Percentiles rank a stretch among this genome's conserved stretches.
phyloP scores from a whole-genome alignment of 2,888 invertebrate genomes.

The Luffia ferchaultella region DNA sequence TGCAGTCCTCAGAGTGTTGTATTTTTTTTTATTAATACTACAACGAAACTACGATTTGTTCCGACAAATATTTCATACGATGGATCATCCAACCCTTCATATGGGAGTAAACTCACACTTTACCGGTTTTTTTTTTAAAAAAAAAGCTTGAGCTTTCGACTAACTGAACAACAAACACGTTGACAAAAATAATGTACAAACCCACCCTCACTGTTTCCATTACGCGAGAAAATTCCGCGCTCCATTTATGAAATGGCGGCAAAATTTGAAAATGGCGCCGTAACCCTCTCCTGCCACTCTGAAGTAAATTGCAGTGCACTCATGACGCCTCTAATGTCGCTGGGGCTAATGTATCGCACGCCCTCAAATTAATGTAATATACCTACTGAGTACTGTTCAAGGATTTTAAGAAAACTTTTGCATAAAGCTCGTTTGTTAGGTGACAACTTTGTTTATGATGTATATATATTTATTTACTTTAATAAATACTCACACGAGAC shows the following conservation, averaged over 20 bases:
- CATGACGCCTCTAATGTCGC: not conserved
- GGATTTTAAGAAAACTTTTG: not conserved
- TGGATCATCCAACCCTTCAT: too few relatives aligned
- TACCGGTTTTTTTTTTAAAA: too few relatives aligned
- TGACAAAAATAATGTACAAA: too few relatives aligned
- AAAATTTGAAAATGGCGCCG: not conserved
- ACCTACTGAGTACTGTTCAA: not conserved
- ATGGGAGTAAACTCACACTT: too few relatives aligned
- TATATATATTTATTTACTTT: not conserved
- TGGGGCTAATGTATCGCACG: not conserved
- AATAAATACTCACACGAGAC: not conserved
- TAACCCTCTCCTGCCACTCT: not conserved
- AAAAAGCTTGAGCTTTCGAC: too few relatives aligned
- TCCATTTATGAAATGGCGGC: not conserved
- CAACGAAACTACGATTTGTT: too few relatives aligned
- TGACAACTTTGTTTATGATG: not conserved
- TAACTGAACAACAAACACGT: too few relatives aligned
- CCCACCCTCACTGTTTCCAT: too few relatives aligned
- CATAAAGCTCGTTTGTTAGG: not conserved
- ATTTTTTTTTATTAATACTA: too few relatives aligned
- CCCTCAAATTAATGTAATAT: not conserved
- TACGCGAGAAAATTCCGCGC: not conserved
- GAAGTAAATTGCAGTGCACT: not conserved
- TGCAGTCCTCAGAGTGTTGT: too few relatives aligned
- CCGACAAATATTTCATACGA: too few relatives aligned